Percentiles rank a stretch among this genome's conserved stretches.
These are phyloP conservation scores for Scaeva pyrastri DNA, from an alignment of 2,888 invertebrate genomes.

Conservation along the genomic window DNA sequence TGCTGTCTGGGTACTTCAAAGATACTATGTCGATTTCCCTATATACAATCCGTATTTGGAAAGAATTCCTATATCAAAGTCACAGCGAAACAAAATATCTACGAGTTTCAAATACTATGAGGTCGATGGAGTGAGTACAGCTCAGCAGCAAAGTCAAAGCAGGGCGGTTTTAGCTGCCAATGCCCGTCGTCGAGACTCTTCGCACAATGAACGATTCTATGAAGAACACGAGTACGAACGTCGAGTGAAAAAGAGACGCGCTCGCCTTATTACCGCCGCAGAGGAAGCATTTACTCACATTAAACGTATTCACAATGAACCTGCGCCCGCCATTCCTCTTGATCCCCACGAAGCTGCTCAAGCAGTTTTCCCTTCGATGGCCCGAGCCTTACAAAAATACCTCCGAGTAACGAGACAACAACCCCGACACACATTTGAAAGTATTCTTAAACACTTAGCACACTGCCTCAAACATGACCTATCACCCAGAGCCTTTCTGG, in stretches of 20 bases:
- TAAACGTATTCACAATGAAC: constrained; percentile 90
- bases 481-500: constrained; percentile 97
- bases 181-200: constrained; percentile 93
- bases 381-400: constrained; percentile 97
- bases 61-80: constrained; percentile 93
- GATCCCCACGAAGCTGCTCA: constrained; percentile 98
- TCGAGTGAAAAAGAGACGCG: constrained; percentile 94
- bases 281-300: constrained; percentile 99
- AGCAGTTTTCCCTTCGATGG: constrained; percentile 98
- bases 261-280: constrained; percentile 95
- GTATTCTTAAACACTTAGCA: constrained; percentile 95
- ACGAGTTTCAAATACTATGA: constrained; percentile 98
- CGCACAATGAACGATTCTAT: constrained; percentile 98
- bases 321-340: constrained; percentile 92
- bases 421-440: constrained; percentile 97
- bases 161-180: constrained; percentile 89
- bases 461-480: constrained; percentile 96
- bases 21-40: constrained; percentile 97
- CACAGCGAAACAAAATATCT: constrained; percentile 88
- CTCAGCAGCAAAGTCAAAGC: constrained; percentile 89
- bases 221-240: constrained; percentile 99
- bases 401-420: constrained; percentile 97
- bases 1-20: constrained; percentile 96
- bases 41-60: constrained; percentile 98
- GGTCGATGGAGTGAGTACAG: constrained; percentile 92